These are phyloP conservation scores for Epirrhoe alternata DNA, from an alignment of 2,888 invertebrate genomes.

Conservation along the genomic window DNA sequence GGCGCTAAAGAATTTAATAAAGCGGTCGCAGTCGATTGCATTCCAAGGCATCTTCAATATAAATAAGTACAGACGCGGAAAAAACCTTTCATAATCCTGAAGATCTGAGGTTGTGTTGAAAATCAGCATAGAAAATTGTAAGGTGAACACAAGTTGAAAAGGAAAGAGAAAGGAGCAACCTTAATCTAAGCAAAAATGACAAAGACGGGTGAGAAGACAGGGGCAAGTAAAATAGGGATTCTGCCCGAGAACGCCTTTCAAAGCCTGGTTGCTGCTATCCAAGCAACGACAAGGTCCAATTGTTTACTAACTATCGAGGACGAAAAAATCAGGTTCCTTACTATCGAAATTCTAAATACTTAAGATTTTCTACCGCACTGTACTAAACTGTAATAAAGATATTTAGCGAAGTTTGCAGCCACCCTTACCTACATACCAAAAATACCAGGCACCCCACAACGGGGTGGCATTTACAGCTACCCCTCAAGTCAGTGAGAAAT, in stretches of 20 bases:
- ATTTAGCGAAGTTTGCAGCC: conserved; percentile 22
- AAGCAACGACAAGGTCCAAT: too few relatives aligned
- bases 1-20: conserved; percentile 34
- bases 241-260: too few relatives aligned
- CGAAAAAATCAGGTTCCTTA: too few relatives aligned
- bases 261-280: too few relatives aligned
- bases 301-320: too few relatives aligned
- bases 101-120: neutral
- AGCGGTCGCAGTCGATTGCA: conserved; percentile 22
- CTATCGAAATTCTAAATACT: too few relatives aligned
- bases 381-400: conserved; percentile 27
- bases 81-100: conserved; percentile 1
- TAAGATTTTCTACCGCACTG: conserved; percentile 16
- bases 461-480: conserved; percentile 10
- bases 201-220: too few relatives aligned
- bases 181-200: too few relatives aligned
- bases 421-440: conserved; percentile 39
- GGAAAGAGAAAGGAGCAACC: too few relatives aligned
- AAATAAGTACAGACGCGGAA: conserved; percentile 20
- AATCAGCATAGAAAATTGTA: too few relatives aligned
- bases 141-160: too few relatives aligned
- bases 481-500: conserved; percentile 8
- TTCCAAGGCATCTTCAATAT: conserved; percentile 29
- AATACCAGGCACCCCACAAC: conserved; percentile 31
- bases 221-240: too few relatives aligned